These are phyloP conservation scores for Heliconius charithonia DNA, from an alignment of 2,888 invertebrate genomes.

Conservation along the genomic window DNA sequence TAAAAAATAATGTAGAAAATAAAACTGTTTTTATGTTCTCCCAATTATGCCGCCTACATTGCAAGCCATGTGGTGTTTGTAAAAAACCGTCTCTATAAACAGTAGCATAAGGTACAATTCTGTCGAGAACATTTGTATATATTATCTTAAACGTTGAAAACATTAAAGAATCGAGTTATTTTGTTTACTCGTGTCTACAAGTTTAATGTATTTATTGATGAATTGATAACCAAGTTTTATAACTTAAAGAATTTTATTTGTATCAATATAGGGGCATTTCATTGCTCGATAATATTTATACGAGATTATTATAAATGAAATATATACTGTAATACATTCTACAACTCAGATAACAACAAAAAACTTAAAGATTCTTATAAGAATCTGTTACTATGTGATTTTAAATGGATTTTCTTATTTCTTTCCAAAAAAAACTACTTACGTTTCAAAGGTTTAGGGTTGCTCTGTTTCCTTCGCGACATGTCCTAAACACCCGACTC, in stretches of 20 bases:
- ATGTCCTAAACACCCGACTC: conserved; percentile 82
- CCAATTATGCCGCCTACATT: conserved; percentile 6
- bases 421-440: conserved; percentile 73
- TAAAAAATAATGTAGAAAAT: neutral
- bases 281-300: neutral
- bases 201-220: conserved; percentile 9
- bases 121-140: neutral
- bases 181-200: conserved; percentile 10
- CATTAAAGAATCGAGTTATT: conserved; percentile 23
- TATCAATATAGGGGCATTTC: neutral
- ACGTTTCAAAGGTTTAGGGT: conserved; percentile 98
- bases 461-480: conserved; percentile 98
- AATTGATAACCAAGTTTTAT: neutral
- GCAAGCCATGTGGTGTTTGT: neutral
- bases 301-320: neutral
- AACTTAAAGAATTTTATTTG: neutral
- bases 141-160: conserved; percentile 18
- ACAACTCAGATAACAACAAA: neutral
- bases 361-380: neutral
- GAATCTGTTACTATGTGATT: neutral
- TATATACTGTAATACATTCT: neutral
- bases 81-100: neutral
- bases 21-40: neutral
- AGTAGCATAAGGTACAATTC: neutral
- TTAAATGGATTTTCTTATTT: too few species aligned